Evolutionary conservation across 1,140 invertebrate species (phyloP), one percentile per base, ranked within the genome.

Genomic region (Hormaphis cornu): DNA sequence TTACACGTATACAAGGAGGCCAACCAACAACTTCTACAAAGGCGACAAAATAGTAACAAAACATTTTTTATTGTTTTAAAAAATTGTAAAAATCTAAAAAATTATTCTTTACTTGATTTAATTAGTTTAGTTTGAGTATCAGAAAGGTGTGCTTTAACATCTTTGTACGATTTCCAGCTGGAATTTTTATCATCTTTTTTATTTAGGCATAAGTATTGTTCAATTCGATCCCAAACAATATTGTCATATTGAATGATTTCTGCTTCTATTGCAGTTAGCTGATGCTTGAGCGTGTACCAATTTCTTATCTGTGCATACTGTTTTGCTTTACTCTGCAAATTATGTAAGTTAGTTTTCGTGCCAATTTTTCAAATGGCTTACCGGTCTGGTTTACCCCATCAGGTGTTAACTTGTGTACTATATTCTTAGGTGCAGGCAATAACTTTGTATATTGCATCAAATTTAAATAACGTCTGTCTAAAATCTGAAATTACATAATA

Each of bases 1-100:
- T 88, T n/a, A 93, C 82, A 22, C 93, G 81, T 77, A 96, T 87
- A 73, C 91, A 93, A 0, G 93, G 91, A 12, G 91, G 89, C 80
- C 88, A 90, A 48, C 81, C 82, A 76, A 66, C 20, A 53, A 87
- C 76, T 76, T 89, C 88, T 89, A 76, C 7, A 83, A 83, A 54
- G n/a, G n/a, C n/a, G n/a, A n/a, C n/a, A n/a, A n/a, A n/a, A n/a
- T n/a, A n/a, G n/a, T n/a, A n/a, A n/a, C n/a, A n/a, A n/a, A 35
- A 33, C 20, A 28, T 22, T 4, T 24, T 42, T n/a, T 12, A 12
- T 42, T 42, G 6, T 42, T 1, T 42, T n/a, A 33, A 16, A 42
- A n/a, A 42, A 42, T n/a, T n/a, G n/a, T n/a, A n/a, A 2, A n/a
- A 3, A n/a, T n/a, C n/a, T 3, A 33, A 63, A 48, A 48, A 33